These are phyloP conservation scores for Montipora capitata DNA, from an alignment of 92 coral and sea anemone genomes.

Conservation along the genomic window DNA sequence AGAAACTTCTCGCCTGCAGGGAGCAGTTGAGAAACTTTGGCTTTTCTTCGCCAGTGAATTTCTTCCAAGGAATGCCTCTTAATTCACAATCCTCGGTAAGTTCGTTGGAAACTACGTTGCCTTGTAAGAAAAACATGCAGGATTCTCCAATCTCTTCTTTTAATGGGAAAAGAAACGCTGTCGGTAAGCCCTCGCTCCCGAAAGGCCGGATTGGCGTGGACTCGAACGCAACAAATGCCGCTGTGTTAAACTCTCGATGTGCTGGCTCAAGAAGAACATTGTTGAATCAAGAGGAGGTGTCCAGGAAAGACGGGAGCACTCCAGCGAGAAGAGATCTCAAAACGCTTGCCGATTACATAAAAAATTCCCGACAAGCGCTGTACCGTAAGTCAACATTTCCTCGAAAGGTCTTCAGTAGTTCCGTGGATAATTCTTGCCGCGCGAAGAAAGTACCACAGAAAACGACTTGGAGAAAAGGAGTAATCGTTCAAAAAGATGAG, in stretches of 20 bases:
- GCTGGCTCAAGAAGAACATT: too few relatives aligned
- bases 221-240: not conserved
- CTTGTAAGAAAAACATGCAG: not conserved
- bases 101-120: constrained; percentile 13
- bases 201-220: not conserved
- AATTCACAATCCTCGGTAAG: not conserved
- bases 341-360: constrained; percentile 1
- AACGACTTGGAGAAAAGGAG: not conserved
- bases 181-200: not conserved
- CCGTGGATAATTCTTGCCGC: not conserved
- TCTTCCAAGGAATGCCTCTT: not conserved
- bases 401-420: not conserved
- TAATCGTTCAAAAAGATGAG: not conserved
- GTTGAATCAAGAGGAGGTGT: too few relatives aligned
- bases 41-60: not conserved
- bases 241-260: not conserved
- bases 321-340: not conserved
- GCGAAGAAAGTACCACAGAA: not conserved
- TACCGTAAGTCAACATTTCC: constrained; percentile 43
- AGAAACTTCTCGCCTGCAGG: constrained; percentile 59
- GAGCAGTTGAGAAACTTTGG: constrained; percentile 38
- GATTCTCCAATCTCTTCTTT: not conserved
- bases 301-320: too few relatives aligned
- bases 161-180: not conserved
- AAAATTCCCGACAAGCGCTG: constrained; percentile 7